Conservation (phyloP, 2,888 invertebrate species). For the Phortica okadai region DNA sequence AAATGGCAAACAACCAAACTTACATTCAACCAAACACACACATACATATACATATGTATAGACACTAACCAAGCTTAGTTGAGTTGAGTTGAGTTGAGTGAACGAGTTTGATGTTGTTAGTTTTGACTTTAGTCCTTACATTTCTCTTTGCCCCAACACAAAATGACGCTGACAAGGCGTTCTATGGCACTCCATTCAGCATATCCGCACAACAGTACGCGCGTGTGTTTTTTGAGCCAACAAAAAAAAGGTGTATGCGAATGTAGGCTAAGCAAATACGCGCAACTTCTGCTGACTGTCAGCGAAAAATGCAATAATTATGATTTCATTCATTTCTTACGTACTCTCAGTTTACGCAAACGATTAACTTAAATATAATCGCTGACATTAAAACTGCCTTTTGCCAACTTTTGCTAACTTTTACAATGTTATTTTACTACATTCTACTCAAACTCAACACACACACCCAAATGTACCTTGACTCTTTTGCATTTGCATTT, state of each 20-base stretch:
- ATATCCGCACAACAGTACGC: not conserved
- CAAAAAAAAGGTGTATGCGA: not conserved
- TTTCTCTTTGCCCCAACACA: not conserved
- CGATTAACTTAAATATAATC: conserved; percentile 9
- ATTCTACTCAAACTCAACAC: no score
- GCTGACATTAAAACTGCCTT: not conserved
- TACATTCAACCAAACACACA: no score
- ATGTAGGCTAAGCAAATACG: conserved; percentile 1
- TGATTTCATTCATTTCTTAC: conserved; percentile 17
- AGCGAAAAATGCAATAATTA: conserved; percentile 14
- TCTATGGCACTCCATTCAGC: not conserved
- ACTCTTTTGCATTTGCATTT: conserved; percentile 1
- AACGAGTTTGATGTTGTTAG: not conserved
- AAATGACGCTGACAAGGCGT: not conserved
- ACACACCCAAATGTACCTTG: not conserved
- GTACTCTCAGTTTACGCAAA: not conserved
- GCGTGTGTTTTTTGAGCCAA: not conserved
- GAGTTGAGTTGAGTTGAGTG: not conserved
- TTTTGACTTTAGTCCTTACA: not conserved
- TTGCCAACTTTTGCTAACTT: not conserved
- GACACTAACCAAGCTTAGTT: not conserved
- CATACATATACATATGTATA: not conserved
- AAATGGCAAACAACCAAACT: not conserved
- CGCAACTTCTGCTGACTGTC: conserved; percentile 18
- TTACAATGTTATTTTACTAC: not conserved